Evolutionary conservation across 2,113 vertebrate species (phyloP).

Genomic region (Pimephales promelas): DNA sequence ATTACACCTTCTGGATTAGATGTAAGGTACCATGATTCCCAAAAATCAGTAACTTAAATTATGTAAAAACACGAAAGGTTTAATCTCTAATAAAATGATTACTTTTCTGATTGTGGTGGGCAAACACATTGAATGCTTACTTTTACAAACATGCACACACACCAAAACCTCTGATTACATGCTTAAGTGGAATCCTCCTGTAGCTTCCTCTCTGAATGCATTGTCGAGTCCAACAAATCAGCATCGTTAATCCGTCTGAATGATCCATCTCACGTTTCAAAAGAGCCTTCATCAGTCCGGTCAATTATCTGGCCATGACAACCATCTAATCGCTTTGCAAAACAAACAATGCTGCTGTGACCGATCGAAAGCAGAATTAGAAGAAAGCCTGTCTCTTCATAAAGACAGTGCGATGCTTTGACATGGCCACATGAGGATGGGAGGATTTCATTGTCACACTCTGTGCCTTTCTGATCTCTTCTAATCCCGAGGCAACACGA

Average conservation of each 20-base stretch:
- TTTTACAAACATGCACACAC: constrained; percentile 6
- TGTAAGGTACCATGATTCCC: not conserved
- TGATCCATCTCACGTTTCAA: not conserved
- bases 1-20: constrained; percentile 23
- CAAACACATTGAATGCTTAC: constrained; percentile 15
- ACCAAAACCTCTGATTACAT: constrained; percentile 16
- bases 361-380: not conserved
- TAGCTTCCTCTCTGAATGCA: not conserved
- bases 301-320: not conserved
- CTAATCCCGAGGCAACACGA: constrained; percentile 35
- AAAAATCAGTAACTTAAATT: constrained; percentile 10
- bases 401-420: not conserved
- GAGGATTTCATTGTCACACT: constrained; percentile 39
- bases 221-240: not conserved
- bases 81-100: not conserved
- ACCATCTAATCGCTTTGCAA: not conserved
- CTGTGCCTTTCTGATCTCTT: constrained; percentile 38
- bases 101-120: not conserved
- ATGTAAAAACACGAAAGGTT: not conserved
- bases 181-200: constrained; percentile 6
- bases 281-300: constrained; percentile 8
- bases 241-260: constrained; percentile 33
- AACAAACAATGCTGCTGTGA: not conserved
- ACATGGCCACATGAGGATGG: constrained; percentile 5
- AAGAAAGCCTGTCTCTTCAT: not conserved